Evolutionary conservation across 2,113 vertebrate species (phyloP).

Genomic region (Microtus montanus): DNA sequence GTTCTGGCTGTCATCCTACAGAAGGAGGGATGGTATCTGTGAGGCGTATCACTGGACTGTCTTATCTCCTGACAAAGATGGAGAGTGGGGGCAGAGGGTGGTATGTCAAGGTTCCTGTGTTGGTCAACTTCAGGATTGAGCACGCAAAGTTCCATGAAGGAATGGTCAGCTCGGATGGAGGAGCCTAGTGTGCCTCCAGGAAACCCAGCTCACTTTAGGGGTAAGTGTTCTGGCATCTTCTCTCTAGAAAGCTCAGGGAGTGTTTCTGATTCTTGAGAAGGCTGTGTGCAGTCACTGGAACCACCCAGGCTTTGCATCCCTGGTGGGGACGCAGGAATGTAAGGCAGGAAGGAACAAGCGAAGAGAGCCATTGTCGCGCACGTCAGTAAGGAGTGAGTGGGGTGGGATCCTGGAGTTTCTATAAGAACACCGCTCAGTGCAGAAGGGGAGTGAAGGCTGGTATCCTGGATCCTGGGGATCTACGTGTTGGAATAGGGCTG

Average conservation of each 20-base stretch:
- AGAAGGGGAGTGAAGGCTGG: background rate
- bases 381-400: background rate
- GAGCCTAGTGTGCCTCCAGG: background rate
- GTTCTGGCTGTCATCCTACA: background rate
- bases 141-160: background rate
- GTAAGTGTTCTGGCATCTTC: background rate
- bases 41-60: background rate
- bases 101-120: background rate
- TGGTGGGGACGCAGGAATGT: too few relatives aligned
- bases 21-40: background rate
- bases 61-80: background rate
- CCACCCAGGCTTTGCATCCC: background rate
- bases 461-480: background rate
- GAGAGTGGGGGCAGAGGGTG: background rate
- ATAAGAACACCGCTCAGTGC: background rate
- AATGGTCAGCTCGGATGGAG: background rate
- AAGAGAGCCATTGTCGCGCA: background rate
- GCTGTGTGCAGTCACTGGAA: background rate
- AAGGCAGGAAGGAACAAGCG: background rate
- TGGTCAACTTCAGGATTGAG: constrained; percentile 26
- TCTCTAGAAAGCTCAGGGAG: background rate
- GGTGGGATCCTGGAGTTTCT: background rate
- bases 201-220: background rate
- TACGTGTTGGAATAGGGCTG: background rate
- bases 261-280: background rate